Evolutionary conservation across 2,113 vertebrate genomes (phyloP).

Genomic region (Toxotes chatareus): DNA sequence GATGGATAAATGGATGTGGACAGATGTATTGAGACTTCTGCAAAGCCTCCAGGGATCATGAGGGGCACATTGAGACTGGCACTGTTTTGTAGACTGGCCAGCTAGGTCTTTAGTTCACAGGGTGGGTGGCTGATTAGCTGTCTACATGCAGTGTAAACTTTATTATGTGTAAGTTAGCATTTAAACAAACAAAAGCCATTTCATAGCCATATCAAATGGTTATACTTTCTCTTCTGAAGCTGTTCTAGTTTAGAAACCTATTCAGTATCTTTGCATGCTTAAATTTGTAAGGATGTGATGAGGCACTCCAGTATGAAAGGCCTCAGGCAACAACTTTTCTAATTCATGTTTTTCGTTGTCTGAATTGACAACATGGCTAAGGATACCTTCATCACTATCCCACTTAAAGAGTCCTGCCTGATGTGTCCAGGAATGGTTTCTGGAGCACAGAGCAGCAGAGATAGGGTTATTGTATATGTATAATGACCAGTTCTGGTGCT

Average conservation of each 20-base stretch:
- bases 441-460: not conserved
- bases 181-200: not conserved
- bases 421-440: not conserved
- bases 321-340: conserved; percentile 7
- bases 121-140: conserved; percentile 46
- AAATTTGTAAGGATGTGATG: not conserved
- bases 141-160: conserved; percentile 5
- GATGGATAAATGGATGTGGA: conserved; percentile 60
- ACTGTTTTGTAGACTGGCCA: conserved; percentile 55
- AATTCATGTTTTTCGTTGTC: conserved; percentile 1
- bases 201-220: not conserved
- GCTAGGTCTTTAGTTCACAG: conserved; percentile 47
- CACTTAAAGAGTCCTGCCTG: not conserved
- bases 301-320: not conserved
- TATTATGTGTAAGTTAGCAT: conserved; percentile 12
- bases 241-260: not conserved
- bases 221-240: not conserved
- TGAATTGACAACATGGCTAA: not conserved
- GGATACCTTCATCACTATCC: not conserved
- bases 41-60: conserved; percentile 32
- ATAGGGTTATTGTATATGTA: not conserved
- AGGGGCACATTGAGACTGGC: conserved; percentile 30
- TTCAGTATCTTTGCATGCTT: not conserved
- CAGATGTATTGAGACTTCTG: conserved; percentile 70
- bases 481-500: not conserved